Percentiles rank a stretch among this genome's conserved stretches.
Evolutionary conservation across 1,140 invertebrate genomes (phyloP).

Genomic region (Orchesella cincta): DNA sequence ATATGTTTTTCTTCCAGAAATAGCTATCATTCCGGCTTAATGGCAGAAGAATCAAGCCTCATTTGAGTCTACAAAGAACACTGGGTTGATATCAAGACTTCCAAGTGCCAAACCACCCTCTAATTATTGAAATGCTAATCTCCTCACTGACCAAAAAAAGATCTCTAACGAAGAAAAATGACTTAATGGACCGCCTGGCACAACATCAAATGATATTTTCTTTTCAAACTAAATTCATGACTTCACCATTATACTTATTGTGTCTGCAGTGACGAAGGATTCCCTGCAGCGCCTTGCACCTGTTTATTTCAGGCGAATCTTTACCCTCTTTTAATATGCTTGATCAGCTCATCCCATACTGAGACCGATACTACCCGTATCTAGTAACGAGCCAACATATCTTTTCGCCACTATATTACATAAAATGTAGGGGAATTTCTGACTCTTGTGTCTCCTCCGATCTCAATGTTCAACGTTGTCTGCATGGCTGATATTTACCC

Average conservation of each 20-base stretch:
- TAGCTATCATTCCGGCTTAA: too few relatives aligned
- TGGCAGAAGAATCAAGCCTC: too few relatives aligned
- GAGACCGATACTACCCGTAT: not conserved
- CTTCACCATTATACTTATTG: not conserved
- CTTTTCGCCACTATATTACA: not conserved
- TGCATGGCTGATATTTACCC: too few relatives aligned
- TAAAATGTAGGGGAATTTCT: too few relatives aligned
- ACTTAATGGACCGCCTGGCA: not conserved
- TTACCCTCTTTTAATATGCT: not conserved
- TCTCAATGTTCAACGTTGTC: too few relatives aligned
- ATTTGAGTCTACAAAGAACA: too few relatives aligned
- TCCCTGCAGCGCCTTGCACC: not conserved
- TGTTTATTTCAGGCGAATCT: not conserved
- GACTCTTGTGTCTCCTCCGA: too few relatives aligned
- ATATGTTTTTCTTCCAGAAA: too few relatives aligned
- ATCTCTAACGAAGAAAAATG: not conserved
- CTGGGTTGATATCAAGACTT: not conserved
- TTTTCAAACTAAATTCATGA: not conserved
- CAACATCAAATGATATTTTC: not conserved
- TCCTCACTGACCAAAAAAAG: not conserved
- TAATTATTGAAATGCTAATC: not conserved
- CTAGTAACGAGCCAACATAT: not conserved
- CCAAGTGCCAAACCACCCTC: not conserved
- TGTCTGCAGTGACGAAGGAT: not conserved
- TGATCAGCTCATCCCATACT: not conserved